Percentiles rank a stretch among this genome's conserved stretches.
phyloP scores from a whole-genome alignment of 2,888 invertebrate species.

The Stictocephala bisonia region DNA sequence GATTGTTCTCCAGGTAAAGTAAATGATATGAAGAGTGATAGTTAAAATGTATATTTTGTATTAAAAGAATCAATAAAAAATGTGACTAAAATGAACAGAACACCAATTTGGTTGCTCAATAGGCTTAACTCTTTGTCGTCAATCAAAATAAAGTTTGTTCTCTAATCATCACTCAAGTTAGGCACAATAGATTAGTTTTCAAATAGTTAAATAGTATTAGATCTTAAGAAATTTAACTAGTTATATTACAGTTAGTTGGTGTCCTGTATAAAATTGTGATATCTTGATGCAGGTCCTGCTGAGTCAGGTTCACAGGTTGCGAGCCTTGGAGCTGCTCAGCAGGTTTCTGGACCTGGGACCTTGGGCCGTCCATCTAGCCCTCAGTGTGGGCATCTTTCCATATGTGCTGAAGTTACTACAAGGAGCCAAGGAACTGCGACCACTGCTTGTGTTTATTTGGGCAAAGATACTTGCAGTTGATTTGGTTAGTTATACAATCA shows the following conservation, averaged over 20 bases:
- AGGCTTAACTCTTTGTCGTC: too few species aligned
- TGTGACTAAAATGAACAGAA: too few species aligned
- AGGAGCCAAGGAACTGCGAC: slow-evolving; percentile 90
- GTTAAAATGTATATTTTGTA: too few species aligned
- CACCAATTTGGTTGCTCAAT: too few species aligned
- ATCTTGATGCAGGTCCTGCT: slow-evolving; percentile 69
- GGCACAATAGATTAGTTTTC: too few species aligned
- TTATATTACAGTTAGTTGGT: background rate
- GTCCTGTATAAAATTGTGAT: background rate
- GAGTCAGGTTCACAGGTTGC: slow-evolving; percentile 87
- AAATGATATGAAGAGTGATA: too few species aligned
- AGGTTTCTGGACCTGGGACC: slow-evolving; percentile 95
- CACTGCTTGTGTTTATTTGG: slow-evolving; percentile 97
- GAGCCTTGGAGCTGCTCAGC: slow-evolving; percentile 94
- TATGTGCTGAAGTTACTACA: slow-evolving; percentile 97
- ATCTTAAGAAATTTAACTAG: too few species aligned
- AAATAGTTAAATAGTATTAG: too few species aligned
- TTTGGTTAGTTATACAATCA: too few species aligned
- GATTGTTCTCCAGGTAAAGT: slow-evolving; percentile 94
- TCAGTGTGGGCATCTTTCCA: slow-evolving; percentile 98
- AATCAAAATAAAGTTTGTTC: too few species aligned
- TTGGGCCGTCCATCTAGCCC: slow-evolving; percentile 94
- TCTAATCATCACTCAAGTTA: too few species aligned
- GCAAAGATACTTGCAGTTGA: slow-evolving; percentile 98
- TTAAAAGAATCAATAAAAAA: too few species aligned